Evolutionary conservation across 2,113 vertebrate species (phyloP).

Genomic region (Callopanchax toddi): DNA sequence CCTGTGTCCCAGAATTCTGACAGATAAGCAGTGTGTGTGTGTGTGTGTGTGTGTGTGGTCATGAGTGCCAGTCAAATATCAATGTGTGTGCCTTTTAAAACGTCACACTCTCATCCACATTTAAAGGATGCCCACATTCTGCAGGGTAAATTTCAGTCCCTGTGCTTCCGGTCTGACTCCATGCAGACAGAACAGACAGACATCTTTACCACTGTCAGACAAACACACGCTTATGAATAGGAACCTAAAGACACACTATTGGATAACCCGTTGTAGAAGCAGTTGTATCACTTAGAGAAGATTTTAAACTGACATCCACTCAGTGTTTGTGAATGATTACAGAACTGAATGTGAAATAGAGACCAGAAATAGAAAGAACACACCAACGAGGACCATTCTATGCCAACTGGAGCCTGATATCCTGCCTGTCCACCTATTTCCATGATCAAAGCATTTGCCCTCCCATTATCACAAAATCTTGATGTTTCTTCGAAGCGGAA

Average conservation of each 20-base stretch:
- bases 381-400: too few relatives aligned
- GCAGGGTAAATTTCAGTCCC: constrained; percentile 8
- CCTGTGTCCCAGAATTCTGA: constrained; percentile 58
- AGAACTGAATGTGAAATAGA: too few relatives aligned
- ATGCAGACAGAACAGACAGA: neutral
- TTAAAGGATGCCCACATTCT: constrained; percentile 49
- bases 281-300: constrained; percentile 11
- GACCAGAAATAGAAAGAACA: too few relatives aligned
- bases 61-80: constrained; percentile 11
- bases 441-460: too few relatives aligned
- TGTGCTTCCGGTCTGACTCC: neutral
- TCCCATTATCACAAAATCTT: too few relatives aligned
- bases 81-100: constrained; percentile 12
- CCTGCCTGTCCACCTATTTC: too few relatives aligned
- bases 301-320: constrained; percentile 26
- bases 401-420: too few relatives aligned
- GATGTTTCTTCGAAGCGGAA: too few relatives aligned
- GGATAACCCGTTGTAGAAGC: constrained; percentile 4
- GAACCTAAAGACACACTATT: neutral
- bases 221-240: neutral
- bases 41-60: neutral
- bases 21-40: constrained; percentile 48
- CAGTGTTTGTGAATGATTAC: too few relatives aligned
- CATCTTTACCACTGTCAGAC: neutral
- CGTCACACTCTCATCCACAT: constrained; percentile 22